phyloP scores from a whole-genome alignment of 2,888 invertebrate species.

The Shargacucullia verbasci region DNA sequence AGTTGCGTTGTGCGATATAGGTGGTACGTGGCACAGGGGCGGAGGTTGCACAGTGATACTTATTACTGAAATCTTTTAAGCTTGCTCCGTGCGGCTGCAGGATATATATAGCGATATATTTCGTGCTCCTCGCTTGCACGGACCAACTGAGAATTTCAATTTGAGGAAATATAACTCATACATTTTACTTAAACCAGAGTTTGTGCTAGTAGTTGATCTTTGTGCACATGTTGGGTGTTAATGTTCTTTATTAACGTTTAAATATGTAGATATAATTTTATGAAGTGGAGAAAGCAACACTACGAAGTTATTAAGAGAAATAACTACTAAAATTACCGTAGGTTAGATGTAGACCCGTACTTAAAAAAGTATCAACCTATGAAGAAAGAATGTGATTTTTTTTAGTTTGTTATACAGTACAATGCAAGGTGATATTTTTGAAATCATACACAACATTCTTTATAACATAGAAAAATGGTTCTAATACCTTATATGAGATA shows the following conservation, averaged over 20 bases:
- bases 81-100: constrained; percentile 32
- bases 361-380: too few relatives aligned
- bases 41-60: constrained; percentile 45
- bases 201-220: constrained; percentile 21
- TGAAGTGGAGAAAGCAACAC: too few relatives aligned
- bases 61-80: constrained; percentile 58
- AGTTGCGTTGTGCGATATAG: constrained; percentile 47
- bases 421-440: too few relatives aligned
- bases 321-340: too few relatives aligned
- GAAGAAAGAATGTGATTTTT: too few relatives aligned
- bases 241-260: not conserved
- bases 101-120: constrained; percentile 47
- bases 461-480: too few relatives aligned
- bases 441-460: too few relatives aligned
- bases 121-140: constrained; percentile 26
- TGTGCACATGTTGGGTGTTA: constrained; percentile 24
- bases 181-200: constrained; percentile 26
- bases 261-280: too few relatives aligned
- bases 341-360: too few relatives aligned
- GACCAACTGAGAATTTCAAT: constrained; percentile 53
- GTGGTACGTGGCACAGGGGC: constrained; percentile 7
- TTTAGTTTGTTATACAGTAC: too few relatives aligned
- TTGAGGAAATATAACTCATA: constrained; percentile 50
- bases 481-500: too few relatives aligned
- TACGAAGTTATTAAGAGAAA: too few relatives aligned